A percentile compares a stretch with the other conserved stretches of the same genome.
Evolutionary conservation across 1,140 invertebrate species (phyloP).

Genomic region (Macrobrachium nipponense): DNA sequence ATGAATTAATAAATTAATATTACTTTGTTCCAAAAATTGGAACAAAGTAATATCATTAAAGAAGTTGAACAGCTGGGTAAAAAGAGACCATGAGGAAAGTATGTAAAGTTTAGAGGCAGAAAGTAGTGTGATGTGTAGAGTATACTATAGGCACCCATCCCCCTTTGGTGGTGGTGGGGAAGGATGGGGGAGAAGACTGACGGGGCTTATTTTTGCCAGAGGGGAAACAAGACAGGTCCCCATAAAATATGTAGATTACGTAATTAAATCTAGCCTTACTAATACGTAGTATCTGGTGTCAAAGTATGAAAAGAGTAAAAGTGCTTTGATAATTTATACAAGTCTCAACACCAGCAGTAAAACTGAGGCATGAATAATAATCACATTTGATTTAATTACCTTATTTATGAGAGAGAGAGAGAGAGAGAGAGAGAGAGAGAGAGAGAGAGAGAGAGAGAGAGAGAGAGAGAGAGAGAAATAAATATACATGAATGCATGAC

Average conservation of each 20-base stretch:
- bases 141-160: too few relatives aligned
- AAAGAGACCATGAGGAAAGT: neutral
- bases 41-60: neutral
- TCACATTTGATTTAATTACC: neutral
- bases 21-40: too few relatives aligned
- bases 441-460: conserved; percentile 6
- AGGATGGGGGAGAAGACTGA: neutral
- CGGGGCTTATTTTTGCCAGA: too few relatives aligned
- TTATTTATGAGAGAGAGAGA: too few relatives aligned
- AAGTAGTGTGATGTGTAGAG: neutral
- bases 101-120: conserved; percentile 1
- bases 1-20: too few relatives aligned
- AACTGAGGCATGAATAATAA: neutral
- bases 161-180: too few relatives aligned
- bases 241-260: too few relatives aligned
- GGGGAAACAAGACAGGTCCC: too few relatives aligned
- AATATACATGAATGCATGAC: neutral
- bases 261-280: too few relatives aligned
- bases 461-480: neutral
- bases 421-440: conserved; percentile 28
- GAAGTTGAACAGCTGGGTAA: neutral
- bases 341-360: neutral
- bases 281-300: too few relatives aligned
- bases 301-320: too few relatives aligned
- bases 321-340: too few relatives aligned